phyloP scores from a whole-genome alignment of 64 coral and sea anemone genomes.

The Platygyra sinensis region DNA sequence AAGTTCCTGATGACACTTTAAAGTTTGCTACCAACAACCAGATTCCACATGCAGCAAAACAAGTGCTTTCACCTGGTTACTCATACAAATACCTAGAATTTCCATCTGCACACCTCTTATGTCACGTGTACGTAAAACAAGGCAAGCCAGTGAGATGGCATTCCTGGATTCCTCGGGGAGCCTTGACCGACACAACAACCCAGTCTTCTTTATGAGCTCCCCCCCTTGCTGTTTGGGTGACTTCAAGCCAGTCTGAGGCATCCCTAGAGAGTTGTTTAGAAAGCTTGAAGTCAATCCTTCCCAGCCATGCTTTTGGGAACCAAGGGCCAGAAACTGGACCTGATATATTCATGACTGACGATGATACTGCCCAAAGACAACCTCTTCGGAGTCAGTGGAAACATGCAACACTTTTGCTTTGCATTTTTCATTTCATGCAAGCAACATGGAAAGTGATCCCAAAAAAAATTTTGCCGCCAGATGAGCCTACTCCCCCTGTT shows the following conservation, averaged over 20 bases:
- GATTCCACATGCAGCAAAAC: constrained; percentile 20
- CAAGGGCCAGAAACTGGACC: constrained; percentile 27
- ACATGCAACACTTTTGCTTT: constrained; percentile 46
- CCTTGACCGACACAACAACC: constrained; percentile 69
- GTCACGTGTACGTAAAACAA: too few relatives aligned
- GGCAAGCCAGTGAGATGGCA: constrained; percentile 57
- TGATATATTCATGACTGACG: constrained; percentile 55
- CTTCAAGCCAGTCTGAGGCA: constrained; percentile 15
- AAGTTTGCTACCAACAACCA: background rate
- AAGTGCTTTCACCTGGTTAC: constrained; percentile 43
- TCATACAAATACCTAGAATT: constrained; percentile 40
- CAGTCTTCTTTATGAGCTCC: constrained; percentile 66
- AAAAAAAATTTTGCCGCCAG: too few relatives aligned
- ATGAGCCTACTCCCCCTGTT: too few relatives aligned
- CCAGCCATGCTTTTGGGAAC: constrained; percentile 32
- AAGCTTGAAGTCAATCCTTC: constrained; percentile 15
- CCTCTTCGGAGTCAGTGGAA: constrained; percentile 18
- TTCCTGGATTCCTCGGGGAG: constrained; percentile 72
- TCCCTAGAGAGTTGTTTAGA: constrained; percentile 6
- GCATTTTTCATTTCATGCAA: constrained; percentile 65
- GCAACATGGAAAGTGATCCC: too few relatives aligned
- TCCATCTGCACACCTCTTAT: constrained; percentile 65
- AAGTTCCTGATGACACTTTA: too few relatives aligned
- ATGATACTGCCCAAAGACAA: constrained; percentile 27
- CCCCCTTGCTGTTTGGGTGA: constrained; percentile 54